Evolutionary conservation across 2,797 vertebrate species (phyloP).

Genomic region (Gobio occitaniae): DNA sequence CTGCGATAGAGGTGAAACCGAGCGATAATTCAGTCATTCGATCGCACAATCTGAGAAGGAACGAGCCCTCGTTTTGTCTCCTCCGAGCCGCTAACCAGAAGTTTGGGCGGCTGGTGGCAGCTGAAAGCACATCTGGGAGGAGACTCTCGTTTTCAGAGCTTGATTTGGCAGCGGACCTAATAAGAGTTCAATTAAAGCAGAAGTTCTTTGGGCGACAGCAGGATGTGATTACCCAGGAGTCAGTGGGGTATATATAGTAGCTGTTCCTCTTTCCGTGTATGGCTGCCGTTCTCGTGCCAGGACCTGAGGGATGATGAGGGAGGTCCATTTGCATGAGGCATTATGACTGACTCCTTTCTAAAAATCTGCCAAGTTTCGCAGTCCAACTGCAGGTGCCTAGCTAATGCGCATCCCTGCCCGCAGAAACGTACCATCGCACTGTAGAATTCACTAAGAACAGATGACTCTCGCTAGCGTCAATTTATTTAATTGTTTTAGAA

Average conservation of each 20-base stretch:
- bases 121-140: slow-evolving; percentile 69
- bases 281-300: slow-evolving; percentile 65
- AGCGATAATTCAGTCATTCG: slow-evolving; percentile 43
- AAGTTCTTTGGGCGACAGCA: slow-evolving; percentile 76
- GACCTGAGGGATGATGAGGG: slow-evolving; percentile 61
- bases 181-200: slow-evolving; percentile 81
- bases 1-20: slow-evolving; percentile 44
- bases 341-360: slow-evolving; percentile 47
- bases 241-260: slow-evolving; percentile 80
- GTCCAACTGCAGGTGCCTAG: slow-evolving; percentile 13
- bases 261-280: slow-evolving; percentile 66
- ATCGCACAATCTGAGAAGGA: slow-evolving; percentile 48
- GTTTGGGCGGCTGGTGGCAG: slow-evolving; percentile 62
- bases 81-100: slow-evolving; percentile 18
- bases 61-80: slow-evolving; percentile 27
- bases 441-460: slow-evolving; percentile 5
- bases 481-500: background rate
- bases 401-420: slow-evolving; percentile 14
- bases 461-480: background rate
- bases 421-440: background rate
- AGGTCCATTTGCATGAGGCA: slow-evolving; percentile 54
- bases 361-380: slow-evolving; percentile 33
- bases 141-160: slow-evolving; percentile 66
- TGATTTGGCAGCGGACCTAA: slow-evolving; percentile 76
- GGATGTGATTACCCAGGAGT: slow-evolving; percentile 83